phyloP scores from a whole-genome alignment of 2,888 invertebrate genomes.

The Vanessa cardui region DNA sequence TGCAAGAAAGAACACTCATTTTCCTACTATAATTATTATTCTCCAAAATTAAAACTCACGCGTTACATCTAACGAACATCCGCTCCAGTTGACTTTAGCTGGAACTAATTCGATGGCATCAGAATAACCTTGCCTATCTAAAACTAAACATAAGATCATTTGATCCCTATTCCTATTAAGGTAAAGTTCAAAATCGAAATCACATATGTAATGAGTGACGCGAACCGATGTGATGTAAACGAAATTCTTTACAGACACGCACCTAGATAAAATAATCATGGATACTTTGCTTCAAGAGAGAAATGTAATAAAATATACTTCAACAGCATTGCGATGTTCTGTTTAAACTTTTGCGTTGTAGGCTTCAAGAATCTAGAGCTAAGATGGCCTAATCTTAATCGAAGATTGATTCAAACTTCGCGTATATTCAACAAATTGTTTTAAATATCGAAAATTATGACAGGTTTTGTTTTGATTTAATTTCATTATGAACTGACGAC shows the following conservation, averaged over 20 bases:
- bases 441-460: no score
- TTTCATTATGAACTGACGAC: no score
- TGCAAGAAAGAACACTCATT: no score
- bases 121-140: conserved; percentile 47
- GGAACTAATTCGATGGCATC: conserved; percentile 64
- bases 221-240: conserved; percentile 7
- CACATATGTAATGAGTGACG: conserved; percentile 11
- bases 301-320: neutral
- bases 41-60: conserved; percentile 44
- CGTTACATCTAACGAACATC: conserved; percentile 54
- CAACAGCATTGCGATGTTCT: neutral
- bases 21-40: conserved; percentile 1
- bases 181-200: conserved; percentile 34
- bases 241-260: conserved; percentile 36
- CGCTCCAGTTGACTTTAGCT: conserved; percentile 62
- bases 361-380: no score
- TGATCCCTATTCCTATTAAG: conserved; percentile 1
- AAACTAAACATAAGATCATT: neutral
- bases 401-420: no score
- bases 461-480: no score
- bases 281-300: neutral
- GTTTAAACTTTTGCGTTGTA: no score
- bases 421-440: no score
- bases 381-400: no score
- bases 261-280: conserved; percentile 13